These are phyloP conservation scores for Grantiella picta DNA, from an alignment of 2,113 vertebrate genomes.

Conservation along the genomic window DNA sequence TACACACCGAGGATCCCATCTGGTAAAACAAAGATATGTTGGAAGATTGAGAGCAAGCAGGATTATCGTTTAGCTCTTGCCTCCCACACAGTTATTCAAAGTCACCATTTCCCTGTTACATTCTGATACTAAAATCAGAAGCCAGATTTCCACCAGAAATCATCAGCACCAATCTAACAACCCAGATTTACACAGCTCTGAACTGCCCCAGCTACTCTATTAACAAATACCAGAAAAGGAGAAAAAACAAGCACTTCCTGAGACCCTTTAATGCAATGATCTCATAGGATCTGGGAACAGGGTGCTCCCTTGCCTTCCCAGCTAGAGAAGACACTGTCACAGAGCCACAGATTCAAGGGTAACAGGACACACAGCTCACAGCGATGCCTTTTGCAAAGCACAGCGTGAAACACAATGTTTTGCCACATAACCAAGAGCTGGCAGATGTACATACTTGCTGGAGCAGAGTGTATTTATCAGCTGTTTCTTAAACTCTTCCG, in stretches of 20 bases:
- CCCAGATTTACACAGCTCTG: neutral
- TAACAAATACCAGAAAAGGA: neutral
- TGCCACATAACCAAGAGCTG: neutral
- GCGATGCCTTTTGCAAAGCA: neutral
- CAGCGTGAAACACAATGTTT: neutral
- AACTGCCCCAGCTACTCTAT: neutral
- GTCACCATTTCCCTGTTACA: neutral
- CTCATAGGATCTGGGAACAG: neutral
- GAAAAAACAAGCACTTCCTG: neutral
- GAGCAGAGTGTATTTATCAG: conserved; percentile 93
- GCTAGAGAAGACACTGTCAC: neutral
- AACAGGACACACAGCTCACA: neutral
- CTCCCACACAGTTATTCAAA: neutral
- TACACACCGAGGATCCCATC: conserved; percentile 86
- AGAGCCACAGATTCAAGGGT: neutral
- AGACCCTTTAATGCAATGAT: neutral
- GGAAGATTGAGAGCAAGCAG: neutral
- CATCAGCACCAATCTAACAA: neutral
- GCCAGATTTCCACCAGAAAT: neutral
- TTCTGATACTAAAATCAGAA: neutral
- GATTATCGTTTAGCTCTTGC: neutral
- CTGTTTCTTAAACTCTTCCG: conserved; percentile 92
- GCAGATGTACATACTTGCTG: conserved; percentile 78
- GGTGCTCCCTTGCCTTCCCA: neutral
- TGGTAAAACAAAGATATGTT: conserved; percentile 59